Evolutionary conservation across 2,113 vertebrate species (phyloP).

Genomic region (Melanocharis versteri): DNA sequence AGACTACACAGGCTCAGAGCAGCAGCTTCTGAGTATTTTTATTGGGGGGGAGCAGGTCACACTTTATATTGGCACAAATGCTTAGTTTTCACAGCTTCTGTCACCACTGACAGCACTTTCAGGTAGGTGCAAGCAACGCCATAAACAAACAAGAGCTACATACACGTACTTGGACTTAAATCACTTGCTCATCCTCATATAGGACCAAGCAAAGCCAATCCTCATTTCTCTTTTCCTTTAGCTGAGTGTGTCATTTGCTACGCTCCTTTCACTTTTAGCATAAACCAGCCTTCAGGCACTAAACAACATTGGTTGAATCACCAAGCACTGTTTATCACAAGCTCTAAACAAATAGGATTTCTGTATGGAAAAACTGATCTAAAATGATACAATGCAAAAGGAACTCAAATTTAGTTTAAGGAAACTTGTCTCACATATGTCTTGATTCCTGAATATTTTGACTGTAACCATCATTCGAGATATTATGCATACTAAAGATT

Average conservation of each 20-base stretch:
- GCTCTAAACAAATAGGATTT: not conserved
- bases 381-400: not conserved
- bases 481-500: not conserved
- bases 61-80: not conserved
- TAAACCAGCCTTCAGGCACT: not conserved
- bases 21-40: not conserved
- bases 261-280: not conserved
- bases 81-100: conserved; percentile 7
- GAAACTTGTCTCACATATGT: not conserved
- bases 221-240: not conserved
- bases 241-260: not conserved
- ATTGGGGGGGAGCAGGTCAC: not conserved
- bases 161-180: not conserved
- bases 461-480: not conserved
- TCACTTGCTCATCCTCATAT: not conserved
- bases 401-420: not conserved
- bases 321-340: not conserved
- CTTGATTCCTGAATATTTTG: not conserved
- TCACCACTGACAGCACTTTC: not conserved
- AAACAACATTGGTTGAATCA: not conserved
- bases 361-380: not conserved
- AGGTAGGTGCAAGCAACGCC: not conserved
- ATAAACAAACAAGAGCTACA: not conserved
- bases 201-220: not conserved
- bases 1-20: not conserved